Conservation (phyloP, 1,140 invertebrate genomes). For the Hyles euphorbiae region DNA sequence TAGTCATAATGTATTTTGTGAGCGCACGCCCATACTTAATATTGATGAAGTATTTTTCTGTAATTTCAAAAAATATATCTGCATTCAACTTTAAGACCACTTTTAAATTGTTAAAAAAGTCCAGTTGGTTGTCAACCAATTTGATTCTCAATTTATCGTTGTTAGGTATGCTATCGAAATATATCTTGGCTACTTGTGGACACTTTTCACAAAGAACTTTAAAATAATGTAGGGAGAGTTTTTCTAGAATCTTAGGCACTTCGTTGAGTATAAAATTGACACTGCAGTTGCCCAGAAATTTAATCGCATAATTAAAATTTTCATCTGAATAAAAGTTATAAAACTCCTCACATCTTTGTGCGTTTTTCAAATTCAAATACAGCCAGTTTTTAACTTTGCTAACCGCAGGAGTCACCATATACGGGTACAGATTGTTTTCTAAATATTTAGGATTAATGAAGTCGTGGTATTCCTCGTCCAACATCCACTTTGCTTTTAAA, state of each 20-base stretch:
- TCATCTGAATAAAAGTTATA: conserved; percentile 42
- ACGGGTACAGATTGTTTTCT: conserved; percentile 37
- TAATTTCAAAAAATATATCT: conserved; percentile 8
- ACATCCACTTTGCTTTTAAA: conserved; percentile 40
- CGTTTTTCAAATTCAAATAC: conserved; percentile 34
- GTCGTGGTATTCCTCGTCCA: conserved; percentile 30
- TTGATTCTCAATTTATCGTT: conserved; percentile 2
- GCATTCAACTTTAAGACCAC: conserved; percentile 2
- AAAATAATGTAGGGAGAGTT: conserved; percentile 35
- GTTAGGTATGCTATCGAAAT: neutral
- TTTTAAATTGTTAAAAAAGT: conserved; percentile 5
- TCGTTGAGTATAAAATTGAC: conserved; percentile 34
- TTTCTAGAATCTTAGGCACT: conserved; percentile 30
- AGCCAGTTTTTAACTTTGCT: conserved; percentile 54
- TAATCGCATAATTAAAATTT: conserved; percentile 36
- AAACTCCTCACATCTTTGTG: conserved; percentile 38
- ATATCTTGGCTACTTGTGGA: conserved; percentile 17
- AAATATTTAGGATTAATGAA: conserved; percentile 45
- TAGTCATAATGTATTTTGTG: conserved; percentile 32
- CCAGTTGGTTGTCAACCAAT: conserved; percentile 3
- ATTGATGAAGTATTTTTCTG: conserved; percentile 19
- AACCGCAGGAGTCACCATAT: conserved; percentile 47
- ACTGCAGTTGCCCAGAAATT: conserved; percentile 41
- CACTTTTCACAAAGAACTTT: conserved; percentile 21
- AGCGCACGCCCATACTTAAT: conserved; percentile 20